Evolutionary conservation across 2,888 invertebrate genomes (phyloP), one percentile per base, ranked within the genome.

Genomic region (Heliconius cydno): DNA sequence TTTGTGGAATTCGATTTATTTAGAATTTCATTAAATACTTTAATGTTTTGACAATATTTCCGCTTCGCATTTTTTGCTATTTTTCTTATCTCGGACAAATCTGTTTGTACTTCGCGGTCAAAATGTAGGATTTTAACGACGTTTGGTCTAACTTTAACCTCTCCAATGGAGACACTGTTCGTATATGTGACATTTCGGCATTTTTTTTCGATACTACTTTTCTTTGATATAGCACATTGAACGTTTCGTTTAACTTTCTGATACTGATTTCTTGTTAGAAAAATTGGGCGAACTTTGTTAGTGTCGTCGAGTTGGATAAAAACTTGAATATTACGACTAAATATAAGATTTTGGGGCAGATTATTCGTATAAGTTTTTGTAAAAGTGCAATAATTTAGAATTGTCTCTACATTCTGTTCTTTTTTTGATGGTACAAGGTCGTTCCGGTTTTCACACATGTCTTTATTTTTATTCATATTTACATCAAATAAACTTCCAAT

Each of bases 241-340:
- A 93, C 90, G 2, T 88, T 89, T 84, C 84, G 90, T 82, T 90
- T 93, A 6, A 94, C 87, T 87, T 90, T 92, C 2, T 88, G 84
- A 70, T 93, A 93, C 85, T 94, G 94, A 83, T 89, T 89, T 38
- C 87, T 86, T 2, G 93, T 87, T 25, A 93, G 83, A 41, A 88
- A 82, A 60, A 94, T 91, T 5, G 91, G 89, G 80, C 88, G 92
- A 73, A 89, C 87, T 81, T 90, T 91, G 19, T 86, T 84, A 77
- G 87, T 87, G 77, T 89, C 87, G 76, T 91, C 89, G 34, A 90
- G 83, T 87, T 90, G 89, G 60, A 91, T 83, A 76, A 90, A 90
- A 3, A 92, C 85, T 85, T 91, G 88, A 76, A 91, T 85, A 72
- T 92, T 90, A 72, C 88, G 86, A 79, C 89, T 91, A 2, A 89